Base-by-base conservation (phyloP, 1,140 invertebrate genomes). In the Ditylenchus dipsaci region DNA sequence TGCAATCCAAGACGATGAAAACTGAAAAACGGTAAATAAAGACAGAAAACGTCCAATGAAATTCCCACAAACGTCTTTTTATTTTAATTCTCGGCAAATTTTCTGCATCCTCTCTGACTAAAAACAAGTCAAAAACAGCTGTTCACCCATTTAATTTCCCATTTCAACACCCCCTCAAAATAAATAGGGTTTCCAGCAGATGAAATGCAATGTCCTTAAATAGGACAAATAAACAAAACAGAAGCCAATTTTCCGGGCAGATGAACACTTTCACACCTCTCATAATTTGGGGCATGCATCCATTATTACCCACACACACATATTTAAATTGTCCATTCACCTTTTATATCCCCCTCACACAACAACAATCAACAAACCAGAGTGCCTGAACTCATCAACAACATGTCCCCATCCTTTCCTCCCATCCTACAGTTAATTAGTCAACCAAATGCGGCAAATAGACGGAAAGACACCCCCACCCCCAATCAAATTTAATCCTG, bases 221-320 rank as follows among this genome's bases (percentile, higher is more conserved):
- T 7, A 19, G 15, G 49, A 17, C 49, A 53, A 26, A 21, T 26
- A 53, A 53, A 53, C 49, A 53, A n/a, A 53, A 53, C 49, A 53
- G n/a, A 26, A 53, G 49, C 49, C 49, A 53, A 53, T 53, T 53
- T 53, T 53, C 49, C 49, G 49, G 49, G 3, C 49, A 53, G 23
- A 19, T 53, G 49, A 19, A 19, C 49, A 53, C 23, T 26, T 53
- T 53, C 49, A 53, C 49, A 53, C 49, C 49, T 53, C 49, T 15
- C 49, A 53, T 53, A 21, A 53, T 53, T 19, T 3, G n/a, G 49
- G 49, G n/a, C 49, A 19, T 53, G n/a, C 49, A 53, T 15, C n/a
- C 49, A 53, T 53, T 21, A 53, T 3, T 26, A 53, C 15, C 15
- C 15, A 3, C 49, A 53, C 49, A 53, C 49, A 53, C n/a, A 53